Percentiles rank a stretch among this genome's conserved stretches.
phyloP scores from a whole-genome alignment of 1,140 invertebrate species.

The Campodea augens region DNA sequence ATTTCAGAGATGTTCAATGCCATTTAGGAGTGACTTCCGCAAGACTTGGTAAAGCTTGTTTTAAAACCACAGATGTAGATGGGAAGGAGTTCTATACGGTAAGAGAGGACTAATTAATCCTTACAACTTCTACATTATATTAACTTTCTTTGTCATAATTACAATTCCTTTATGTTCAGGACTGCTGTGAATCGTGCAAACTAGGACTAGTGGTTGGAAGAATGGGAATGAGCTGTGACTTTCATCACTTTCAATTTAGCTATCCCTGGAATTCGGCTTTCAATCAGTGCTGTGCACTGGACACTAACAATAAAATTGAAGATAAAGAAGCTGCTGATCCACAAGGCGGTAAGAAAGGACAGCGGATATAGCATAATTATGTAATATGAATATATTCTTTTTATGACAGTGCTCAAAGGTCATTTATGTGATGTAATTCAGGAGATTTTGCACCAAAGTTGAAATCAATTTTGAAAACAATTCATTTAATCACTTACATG shows the following conservation, averaged over 20 bases:
- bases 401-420: conserved; percentile 2
- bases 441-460: background rate
- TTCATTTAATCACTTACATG: too few species aligned
- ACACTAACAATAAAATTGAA: conserved; percentile 19
- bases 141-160: too few species aligned
- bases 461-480: background rate
- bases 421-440: background rate
- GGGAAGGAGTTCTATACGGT: too few species aligned
- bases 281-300: conserved; percentile 29
- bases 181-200: conserved; percentile 36
- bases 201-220: conserved; percentile 27
- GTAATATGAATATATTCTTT: conserved; percentile 6
- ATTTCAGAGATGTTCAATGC: too few species aligned
- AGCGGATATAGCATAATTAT: conserved; percentile 2
- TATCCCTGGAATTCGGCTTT: conserved; percentile 33
- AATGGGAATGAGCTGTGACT: conserved; percentile 27
- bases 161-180: conserved; percentile 19
- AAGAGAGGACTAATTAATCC: too few species aligned
- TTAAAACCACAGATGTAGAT: too few species aligned
- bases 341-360: background rate
- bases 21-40: too few species aligned
- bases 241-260: conserved; percentile 27
- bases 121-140: too few species aligned
- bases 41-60: too few species aligned
- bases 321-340: background rate